These are phyloP conservation scores for Pseudochirops corinnae DNA, from an alignment of 2,797 vertebrate genomes.

Conservation along the genomic window DNA sequence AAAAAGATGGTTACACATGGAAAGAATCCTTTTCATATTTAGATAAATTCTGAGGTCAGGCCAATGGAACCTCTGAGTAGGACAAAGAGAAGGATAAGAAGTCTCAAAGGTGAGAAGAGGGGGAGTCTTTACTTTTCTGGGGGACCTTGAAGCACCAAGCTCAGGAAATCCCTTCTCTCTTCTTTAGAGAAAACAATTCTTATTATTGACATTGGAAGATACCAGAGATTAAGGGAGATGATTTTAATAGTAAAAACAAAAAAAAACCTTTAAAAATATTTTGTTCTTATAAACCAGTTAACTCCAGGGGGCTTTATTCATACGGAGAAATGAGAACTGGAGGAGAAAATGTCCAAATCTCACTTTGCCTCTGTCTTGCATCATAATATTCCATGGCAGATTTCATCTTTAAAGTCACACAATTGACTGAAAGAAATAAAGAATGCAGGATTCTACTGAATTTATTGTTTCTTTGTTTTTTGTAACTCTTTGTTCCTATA, in stretches of 20 bases:
- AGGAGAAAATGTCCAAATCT: background rate
- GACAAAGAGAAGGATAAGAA: background rate
- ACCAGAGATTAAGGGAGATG: background rate
- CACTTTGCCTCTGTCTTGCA: background rate
- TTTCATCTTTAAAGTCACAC: background rate
- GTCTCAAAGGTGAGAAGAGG: background rate
- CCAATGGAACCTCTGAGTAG: background rate
- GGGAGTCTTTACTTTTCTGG: background rate
- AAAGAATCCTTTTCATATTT: background rate
- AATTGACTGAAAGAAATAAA: background rate
- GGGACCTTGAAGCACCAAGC: background rate
- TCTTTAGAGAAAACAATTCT: background rate
- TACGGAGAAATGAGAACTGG: background rate
- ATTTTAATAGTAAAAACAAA: slow-evolving; percentile 43
- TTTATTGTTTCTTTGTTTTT: background rate
- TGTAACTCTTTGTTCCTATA: background rate
- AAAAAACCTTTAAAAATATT: background rate
- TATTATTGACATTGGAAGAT: background rate
- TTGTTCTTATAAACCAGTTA: background rate
- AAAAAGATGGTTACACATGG: background rate
- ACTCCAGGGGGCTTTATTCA: slow-evolving; percentile 6
- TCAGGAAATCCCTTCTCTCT: background rate
- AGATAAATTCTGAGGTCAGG: background rate
- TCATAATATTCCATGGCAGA: background rate
- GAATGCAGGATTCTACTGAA: background rate